A percentile compares a stretch with the other conserved stretches of the same genome.
Conservation (phyloP, 2,888 invertebrate genomes). For the Heliconius ismenius region DNA sequence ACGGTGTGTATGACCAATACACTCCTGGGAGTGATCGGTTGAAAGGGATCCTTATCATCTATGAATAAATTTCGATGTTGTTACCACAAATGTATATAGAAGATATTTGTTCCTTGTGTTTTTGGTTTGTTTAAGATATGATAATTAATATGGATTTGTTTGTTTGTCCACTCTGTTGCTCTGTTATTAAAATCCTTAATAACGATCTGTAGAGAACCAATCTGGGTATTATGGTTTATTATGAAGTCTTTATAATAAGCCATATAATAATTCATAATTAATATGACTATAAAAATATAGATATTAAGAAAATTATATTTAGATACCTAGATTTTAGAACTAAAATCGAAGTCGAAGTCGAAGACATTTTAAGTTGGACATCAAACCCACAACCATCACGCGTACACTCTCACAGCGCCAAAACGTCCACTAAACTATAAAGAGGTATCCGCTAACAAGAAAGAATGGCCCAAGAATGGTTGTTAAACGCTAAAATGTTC, state of each 20-base stretch:
- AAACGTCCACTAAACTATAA: background rate
- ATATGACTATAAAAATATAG: background rate
- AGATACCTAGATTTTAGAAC: background rate
- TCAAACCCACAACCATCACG: background rate
- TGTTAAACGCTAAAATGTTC: conserved; percentile 34
- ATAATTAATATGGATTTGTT: background rate
- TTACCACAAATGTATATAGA: background rate
- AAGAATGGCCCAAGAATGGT: conserved; percentile 7
- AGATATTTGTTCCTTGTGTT: background rate
- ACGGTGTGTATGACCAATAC: conserved; percentile 16
- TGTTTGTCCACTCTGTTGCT: background rate
- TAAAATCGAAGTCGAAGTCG: no score
- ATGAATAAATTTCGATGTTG: conserved; percentile 16
- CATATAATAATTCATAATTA: no score
- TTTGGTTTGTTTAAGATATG: conserved; percentile 13
- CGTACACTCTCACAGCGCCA: background rate
- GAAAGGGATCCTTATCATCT: conserved; percentile 13
- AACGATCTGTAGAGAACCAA: no score
- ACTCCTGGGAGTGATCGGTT: conserved; percentile 19
- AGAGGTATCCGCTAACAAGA: background rate
- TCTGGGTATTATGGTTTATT: background rate
- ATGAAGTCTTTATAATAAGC: background rate
- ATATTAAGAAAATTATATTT: background rate
- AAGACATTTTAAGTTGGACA: background rate
- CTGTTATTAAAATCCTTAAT: no score